Percentiles rank a stretch among this genome's conserved stretches.
Conservation (phyloP, 1,140 invertebrate genomes). For the Macrobrachium nipponense region DNA sequence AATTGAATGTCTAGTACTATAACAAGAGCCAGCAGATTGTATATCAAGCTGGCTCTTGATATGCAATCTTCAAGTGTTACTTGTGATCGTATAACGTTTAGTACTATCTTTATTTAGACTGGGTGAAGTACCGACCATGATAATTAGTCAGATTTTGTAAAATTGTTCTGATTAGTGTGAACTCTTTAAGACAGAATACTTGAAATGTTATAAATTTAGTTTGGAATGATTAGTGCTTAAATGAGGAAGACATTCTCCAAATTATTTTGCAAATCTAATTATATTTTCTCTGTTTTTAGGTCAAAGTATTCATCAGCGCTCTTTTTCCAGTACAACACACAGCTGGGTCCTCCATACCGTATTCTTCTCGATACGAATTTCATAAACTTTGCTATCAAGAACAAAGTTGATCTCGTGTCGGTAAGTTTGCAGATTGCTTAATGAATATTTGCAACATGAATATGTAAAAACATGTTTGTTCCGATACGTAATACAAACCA, state of each 20-base stretch:
- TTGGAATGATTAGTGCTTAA: not conserved
- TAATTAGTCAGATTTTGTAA: not conserved
- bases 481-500: too few species aligned
- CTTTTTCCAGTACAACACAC: constrained; percentile 99
- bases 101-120: too few species aligned
- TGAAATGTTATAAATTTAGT: not conserved
- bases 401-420: constrained; percentile 93
- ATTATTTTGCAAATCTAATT: not conserved
- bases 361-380: constrained; percentile 99
- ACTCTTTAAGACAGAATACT: not conserved
- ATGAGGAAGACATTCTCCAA: too few species aligned
- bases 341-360: constrained; percentile 97
- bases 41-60: too few species aligned
- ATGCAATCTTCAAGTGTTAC: too few species aligned
- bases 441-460: not conserved
- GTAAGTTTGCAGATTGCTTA: constrained; percentile 42
- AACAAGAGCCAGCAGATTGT: too few species aligned
- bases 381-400: constrained; percentile 98
- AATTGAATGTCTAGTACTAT: too few species aligned
- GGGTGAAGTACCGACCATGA: too few species aligned
- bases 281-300: constrained; percentile 42
- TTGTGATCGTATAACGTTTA: too few species aligned
- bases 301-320: constrained; percentile 91
- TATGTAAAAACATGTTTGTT: not conserved
- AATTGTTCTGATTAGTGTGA: not conserved